Conservation (phyloP, 2,888 invertebrate species). For the Pristionchus exspectatus region DNA sequence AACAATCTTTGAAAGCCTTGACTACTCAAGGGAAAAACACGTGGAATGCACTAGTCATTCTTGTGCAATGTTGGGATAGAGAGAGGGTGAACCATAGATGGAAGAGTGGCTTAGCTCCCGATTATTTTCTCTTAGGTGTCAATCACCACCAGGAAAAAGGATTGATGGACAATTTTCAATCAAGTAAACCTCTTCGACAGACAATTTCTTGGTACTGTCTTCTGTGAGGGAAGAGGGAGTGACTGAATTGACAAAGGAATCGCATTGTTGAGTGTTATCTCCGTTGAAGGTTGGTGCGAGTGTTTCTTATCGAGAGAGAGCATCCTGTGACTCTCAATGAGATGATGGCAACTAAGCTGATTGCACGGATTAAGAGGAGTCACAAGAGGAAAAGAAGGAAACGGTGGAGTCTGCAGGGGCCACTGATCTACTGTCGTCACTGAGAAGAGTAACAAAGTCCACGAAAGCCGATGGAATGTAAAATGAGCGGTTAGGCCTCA, state of each 20-base stretch:
- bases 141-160: neutral
- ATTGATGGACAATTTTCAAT: neutral
- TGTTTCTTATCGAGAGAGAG: neutral
- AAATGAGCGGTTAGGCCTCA: neutral
- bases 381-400: neutral
- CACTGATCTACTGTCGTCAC: neutral
- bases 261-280: neutral
- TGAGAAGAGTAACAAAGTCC: neutral
- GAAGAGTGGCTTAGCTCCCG: neutral
- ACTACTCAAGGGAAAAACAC: neutral
- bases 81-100: neutral
- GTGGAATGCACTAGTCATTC: neutral
- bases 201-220: too few species aligned
- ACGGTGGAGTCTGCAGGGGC: neutral
- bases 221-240: neutral
- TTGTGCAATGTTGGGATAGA: neutral
- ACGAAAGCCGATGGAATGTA: neutral
- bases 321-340: neutral
- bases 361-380: neutral
- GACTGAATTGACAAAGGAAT: neutral
- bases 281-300: neutral
- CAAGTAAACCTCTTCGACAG: neutral
- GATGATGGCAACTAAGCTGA: conserved; percentile 31
- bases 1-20: neutral
- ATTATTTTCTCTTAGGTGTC: neutral